Evolutionary conservation across 2,797 vertebrate species (phyloP).

Genomic region (Brachyalestes nurse): DNA sequence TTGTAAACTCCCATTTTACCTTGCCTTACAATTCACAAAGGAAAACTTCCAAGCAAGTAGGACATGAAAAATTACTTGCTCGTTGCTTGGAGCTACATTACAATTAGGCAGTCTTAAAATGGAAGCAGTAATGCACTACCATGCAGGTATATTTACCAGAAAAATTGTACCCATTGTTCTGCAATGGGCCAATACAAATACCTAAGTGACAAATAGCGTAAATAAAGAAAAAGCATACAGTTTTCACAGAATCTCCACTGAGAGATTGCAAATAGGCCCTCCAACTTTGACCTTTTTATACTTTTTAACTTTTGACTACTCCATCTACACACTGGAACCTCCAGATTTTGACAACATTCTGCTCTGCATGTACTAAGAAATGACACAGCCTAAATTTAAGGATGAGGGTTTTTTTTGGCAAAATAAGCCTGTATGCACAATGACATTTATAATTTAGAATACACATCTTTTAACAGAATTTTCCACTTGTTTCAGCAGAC

Average conservation of each 20-base stretch:
- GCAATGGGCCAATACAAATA: not conserved
- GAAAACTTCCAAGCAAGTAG: not conserved
- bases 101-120: constrained; percentile 5
- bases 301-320: not conserved
- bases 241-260: not conserved
- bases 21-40: not conserved
- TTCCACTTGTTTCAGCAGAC: too few species aligned
- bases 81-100: not conserved
- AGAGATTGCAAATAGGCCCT: not conserved
- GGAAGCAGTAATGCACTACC: not conserved
- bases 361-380: not conserved
- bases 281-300: not conserved
- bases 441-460: too few species aligned
- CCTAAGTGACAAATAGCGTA: not conserved
- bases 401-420: too few species aligned
- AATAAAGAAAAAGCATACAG: not conserved
- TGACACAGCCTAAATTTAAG: too few species aligned
- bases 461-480: too few species aligned
- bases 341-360: not conserved
- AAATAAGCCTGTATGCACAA: too few species aligned
- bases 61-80: not conserved
- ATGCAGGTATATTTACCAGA: not conserved
- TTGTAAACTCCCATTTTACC: not conserved
- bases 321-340: not conserved
- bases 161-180: not conserved